Conservation (phyloP, 2,888 invertebrate species). For the Hipparchia semele region DNA sequence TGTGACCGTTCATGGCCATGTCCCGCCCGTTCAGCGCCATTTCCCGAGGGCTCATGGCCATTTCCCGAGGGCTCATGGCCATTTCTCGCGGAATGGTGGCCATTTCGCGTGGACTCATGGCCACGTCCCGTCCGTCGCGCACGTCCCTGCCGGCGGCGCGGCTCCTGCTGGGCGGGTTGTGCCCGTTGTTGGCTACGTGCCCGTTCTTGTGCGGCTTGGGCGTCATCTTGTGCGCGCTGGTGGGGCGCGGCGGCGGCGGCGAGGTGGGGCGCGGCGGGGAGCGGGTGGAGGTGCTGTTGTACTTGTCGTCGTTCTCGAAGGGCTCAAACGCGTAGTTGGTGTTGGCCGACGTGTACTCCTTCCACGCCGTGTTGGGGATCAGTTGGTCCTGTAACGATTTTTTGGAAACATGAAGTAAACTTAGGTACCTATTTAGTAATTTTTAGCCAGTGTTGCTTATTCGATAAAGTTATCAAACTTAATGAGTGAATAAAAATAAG, state of each 20-base stretch:
- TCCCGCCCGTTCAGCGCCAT: slow-evolving; percentile 39
- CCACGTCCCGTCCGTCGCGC: slow-evolving; percentile 15
- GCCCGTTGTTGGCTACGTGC: slow-evolving; percentile 2
- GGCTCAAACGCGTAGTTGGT: slow-evolving; percentile 96
- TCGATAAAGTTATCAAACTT: too few species aligned
- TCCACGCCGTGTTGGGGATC: slow-evolving; percentile 93
- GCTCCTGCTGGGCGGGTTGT: slow-evolving; percentile 10
- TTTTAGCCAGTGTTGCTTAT: too few species aligned
- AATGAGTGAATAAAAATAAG: too few species aligned
- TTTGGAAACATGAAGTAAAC: background rate
- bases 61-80: slow-evolving; percentile 1
- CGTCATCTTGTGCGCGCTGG: slow-evolving; percentile 36
- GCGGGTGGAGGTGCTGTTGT: slow-evolving; percentile 59
- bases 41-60: slow-evolving; percentile 19
- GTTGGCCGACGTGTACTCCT: slow-evolving; percentile 91
- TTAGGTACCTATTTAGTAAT: too few species aligned
- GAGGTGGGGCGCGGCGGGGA: slow-evolving; percentile 37
- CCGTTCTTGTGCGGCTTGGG: slow-evolving; percentile 36
- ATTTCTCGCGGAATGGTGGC: slow-evolving; percentile 1
- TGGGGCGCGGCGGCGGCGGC: slow-evolving; percentile 49
- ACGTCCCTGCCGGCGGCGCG: slow-evolving; percentile 18
- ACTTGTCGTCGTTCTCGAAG: slow-evolving; percentile 91
- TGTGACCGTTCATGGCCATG: slow-evolving; percentile 43
- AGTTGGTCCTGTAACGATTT: slow-evolving; percentile 86
- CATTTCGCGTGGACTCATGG: slow-evolving; percentile 8